Evolutionary conservation across 2,797 vertebrate species (phyloP).

Genomic region (Odontamblyopus rebecca): DNA sequence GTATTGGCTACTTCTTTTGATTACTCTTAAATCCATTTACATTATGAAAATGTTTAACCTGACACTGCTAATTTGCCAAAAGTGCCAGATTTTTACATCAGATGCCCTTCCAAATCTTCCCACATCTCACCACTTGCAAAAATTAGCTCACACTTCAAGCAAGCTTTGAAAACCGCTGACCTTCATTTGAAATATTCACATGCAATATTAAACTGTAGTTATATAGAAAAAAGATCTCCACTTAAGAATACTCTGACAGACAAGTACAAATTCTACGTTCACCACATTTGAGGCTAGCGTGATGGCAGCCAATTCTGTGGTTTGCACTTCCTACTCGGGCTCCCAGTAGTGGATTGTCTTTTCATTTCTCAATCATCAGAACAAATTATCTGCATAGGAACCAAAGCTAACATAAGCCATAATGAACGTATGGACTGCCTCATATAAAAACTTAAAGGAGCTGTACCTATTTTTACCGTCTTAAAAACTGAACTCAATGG

Average conservation of each 20-base stretch:
- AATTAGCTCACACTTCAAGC: neutral
- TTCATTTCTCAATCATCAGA: constrained; percentile 8
- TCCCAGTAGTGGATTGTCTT: constrained; percentile 11
- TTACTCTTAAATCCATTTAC: too few species aligned
- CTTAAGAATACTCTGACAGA: neutral
- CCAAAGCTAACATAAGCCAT: constrained; percentile 12
- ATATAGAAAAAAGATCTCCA: neutral
- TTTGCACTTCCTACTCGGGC: neutral
- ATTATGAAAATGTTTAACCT: too few species aligned
- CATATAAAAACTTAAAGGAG: constrained; percentile 9
- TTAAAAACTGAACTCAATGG: too few species aligned
- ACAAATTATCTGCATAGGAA: constrained; percentile 9
- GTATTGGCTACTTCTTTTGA: too few species aligned
- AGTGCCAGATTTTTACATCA: too few species aligned
- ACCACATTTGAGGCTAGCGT: constrained; percentile 1
- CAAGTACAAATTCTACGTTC: neutral
- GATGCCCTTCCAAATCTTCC: too few species aligned
- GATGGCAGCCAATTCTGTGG: constrained; percentile 3
- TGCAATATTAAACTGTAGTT: neutral
- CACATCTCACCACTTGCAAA: too few species aligned
- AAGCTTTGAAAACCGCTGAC: neutral
- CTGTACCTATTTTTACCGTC: too few species aligned
- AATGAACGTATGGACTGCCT: constrained; percentile 17
- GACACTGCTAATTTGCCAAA: too few species aligned
- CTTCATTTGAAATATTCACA: neutral